Evolutionary conservation across 2,888 invertebrate species (phyloP), one percentile per base, ranked within the genome.

Genomic region (Calliscelio sp.): DNA sequence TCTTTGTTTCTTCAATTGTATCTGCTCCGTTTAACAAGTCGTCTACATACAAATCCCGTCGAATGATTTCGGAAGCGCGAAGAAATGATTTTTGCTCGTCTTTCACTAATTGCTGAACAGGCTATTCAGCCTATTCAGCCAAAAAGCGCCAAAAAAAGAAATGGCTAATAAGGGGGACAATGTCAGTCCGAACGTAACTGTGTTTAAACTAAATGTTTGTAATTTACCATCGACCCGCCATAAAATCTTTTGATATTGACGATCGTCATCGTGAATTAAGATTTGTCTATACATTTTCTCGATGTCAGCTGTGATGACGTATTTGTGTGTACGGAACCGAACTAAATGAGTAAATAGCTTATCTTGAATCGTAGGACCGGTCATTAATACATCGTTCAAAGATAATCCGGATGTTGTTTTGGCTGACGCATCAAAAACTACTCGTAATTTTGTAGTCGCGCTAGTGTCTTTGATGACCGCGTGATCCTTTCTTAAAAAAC

Each of bases 271-370:
- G n/a, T 44, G 6, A 10, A 44, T 10, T n/a, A 44, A 44, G 4
- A 44, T 44, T 14, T 44, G 44, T n/a, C 44, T 44, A 16, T 44
- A 44, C 44, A 16, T 44, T 44, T 44, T 44, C 16, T 44, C 44
- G 5, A 44, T 44, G 44, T 44, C 44, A 4, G 44, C 44, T 14
- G 44, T 44, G 6, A 44, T n/a, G 14, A 44, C 44, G n/a, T 44
- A 44, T 44, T 44, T 44, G 32, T 32, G 32, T 10, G 32, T 7
- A 14, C 14, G 44, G n/a, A 44, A 44, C n/a, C 44, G 6, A 14
- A 44, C 10, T 7, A 32, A 10, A 32, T 32, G 32, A 7, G 32
- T 32, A 32, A 32, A 32, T 7, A 32, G 5, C 10, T 32, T 32
- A 10, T 32, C 32, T 32, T 32, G 32, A 7, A 32, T 32, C 32